Conservation (phyloP, 2,113 vertebrate species). For the Cyphomyrus plagiostoma region DNA sequence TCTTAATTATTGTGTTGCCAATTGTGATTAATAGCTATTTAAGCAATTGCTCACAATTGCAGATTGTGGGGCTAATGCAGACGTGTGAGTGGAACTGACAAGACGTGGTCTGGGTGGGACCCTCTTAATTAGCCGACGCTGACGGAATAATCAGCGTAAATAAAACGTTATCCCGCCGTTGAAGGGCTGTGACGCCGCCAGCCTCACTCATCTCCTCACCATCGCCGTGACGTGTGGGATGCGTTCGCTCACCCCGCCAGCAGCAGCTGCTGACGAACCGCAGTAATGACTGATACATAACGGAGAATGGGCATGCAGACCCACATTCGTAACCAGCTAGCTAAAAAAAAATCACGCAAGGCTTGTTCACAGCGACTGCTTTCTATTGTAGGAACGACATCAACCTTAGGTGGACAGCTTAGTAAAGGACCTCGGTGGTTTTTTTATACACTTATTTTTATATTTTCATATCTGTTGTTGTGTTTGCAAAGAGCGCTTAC, state of each 20-base stretch:
- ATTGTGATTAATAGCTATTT: constrained; percentile 4
- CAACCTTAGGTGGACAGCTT: not conserved
- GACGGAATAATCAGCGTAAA: not conserved
- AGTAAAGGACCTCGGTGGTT: not conserved
- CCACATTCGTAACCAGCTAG: not conserved
- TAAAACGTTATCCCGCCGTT: not conserved
- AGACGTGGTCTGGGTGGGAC: not conserved
- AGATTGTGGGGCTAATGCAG: not conserved
- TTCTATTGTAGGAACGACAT: not conserved
- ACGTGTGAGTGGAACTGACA: not conserved
- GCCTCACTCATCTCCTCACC: not conserved
- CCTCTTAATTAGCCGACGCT: not conserved
- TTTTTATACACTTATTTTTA: not conserved
- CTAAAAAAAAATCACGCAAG: not conserved
- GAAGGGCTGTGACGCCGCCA: not conserved
- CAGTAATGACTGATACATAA: not conserved
- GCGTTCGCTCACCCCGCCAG: not conserved
- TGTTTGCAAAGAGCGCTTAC: not conserved
- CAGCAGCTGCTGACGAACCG: not conserved
- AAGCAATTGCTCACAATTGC: not conserved
- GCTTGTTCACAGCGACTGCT: not conserved
- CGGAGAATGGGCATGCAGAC: not conserved
- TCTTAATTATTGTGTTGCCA: constrained; percentile 14
- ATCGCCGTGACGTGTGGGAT: not conserved
- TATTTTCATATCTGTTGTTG: not conserved